Conservation (phyloP, 2,888 invertebrate genomes). For the Mayetiola destructor region DNA sequence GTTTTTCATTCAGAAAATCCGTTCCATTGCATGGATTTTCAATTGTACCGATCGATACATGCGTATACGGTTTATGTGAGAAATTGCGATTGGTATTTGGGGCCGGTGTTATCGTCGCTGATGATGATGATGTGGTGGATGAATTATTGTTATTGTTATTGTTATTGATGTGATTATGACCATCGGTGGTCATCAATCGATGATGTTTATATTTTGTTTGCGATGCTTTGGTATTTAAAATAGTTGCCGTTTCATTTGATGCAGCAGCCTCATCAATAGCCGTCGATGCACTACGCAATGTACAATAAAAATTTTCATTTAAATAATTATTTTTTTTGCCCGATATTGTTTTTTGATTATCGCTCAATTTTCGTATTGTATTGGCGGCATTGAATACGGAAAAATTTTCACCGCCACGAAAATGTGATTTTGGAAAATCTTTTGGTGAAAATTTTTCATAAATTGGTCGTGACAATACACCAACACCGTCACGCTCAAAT, state of each 20-base stretch:
- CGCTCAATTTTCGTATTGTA: conserved; percentile 10
- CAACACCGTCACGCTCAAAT: conserved; percentile 23
- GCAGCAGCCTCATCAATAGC: background rate
- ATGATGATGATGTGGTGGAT: too few relatives aligned
- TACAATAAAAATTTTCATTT: conserved; percentile 7
- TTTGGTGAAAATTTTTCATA: conserved; percentile 21
- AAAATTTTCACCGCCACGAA: conserved; percentile 13
- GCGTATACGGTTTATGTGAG: too few relatives aligned
- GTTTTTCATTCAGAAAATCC: too few relatives aligned
- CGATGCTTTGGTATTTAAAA: too few relatives aligned
- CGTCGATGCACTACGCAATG: background rate
- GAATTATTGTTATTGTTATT: too few relatives aligned
- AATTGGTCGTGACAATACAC: conserved; percentile 5
- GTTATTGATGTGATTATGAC: too few relatives aligned
- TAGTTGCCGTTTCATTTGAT: background rate
- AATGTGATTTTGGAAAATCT: conserved; percentile 26
- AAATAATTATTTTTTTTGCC: conserved; percentile 14
- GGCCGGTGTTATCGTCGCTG: too few relatives aligned
- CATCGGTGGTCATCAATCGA: conserved; percentile 14
- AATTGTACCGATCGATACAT: too few relatives aligned
- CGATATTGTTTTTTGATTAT: conserved; percentile 14
- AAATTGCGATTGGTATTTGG: too few relatives aligned
- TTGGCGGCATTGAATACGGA: conserved; percentile 14
- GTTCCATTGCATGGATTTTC: too few relatives aligned
- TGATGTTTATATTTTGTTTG: background rate